Conservation (phyloP, 2,797 vertebrate genomes). For the Vireo griseus region DNA sequence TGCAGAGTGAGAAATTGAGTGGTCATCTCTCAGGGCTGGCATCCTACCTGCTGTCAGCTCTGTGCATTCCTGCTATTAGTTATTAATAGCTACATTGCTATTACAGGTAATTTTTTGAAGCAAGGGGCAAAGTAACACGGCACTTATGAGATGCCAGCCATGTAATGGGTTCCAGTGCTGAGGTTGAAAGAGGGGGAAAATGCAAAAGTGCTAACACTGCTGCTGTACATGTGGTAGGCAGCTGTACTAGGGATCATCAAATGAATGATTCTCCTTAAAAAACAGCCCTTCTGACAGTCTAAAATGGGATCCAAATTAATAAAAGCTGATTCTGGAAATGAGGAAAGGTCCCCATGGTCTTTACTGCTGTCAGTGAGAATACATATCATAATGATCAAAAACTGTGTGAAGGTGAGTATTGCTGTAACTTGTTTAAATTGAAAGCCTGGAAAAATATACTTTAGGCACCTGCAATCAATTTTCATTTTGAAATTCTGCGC, state of each 20-base stretch:
- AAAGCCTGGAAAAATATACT: constrained; percentile 47
- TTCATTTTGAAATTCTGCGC: constrained; percentile 51
- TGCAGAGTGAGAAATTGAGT: not conserved
- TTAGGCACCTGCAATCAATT: constrained; percentile 71
- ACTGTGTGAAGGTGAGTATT: not conserved
- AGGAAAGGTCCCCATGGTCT: not conserved
- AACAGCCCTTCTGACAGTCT: not conserved
- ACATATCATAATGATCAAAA: constrained; percentile 40
- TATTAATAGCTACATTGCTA: not conserved
- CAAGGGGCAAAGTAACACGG: not conserved
- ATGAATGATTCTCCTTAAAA: not conserved
- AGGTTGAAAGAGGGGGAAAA: not conserved
- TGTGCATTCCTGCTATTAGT: not conserved
- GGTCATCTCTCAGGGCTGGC: not conserved
- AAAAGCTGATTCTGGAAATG: not conserved
- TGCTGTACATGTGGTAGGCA: constrained; percentile 33
- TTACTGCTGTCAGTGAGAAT: constrained; percentile 32
- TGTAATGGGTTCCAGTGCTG: not conserved
- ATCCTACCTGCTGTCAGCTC: not conserved
- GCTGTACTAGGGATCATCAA: constrained; percentile 17
- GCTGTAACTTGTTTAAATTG: constrained; percentile 32
- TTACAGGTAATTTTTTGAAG: not conserved
- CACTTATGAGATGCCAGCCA: not conserved
- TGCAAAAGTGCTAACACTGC: not conserved
- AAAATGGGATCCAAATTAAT: not conserved